phyloP scores from a whole-genome alignment of 2,113 vertebrate genomes.

The Nettapus auritus region DNA sequence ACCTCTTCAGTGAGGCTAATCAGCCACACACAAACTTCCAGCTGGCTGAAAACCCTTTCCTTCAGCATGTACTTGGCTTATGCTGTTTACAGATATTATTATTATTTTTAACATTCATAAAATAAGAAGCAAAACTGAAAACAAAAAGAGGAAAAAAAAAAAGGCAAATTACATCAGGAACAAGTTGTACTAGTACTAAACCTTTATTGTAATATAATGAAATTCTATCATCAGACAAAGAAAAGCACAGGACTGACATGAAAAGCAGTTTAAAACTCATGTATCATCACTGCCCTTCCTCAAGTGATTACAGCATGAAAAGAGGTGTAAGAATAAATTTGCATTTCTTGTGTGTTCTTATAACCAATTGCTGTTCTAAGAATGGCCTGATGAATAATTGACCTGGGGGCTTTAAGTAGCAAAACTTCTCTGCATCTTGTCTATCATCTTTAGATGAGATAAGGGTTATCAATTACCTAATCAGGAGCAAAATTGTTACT shows the following conservation, averaged over 20 bases:
- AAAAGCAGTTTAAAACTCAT: background rate
- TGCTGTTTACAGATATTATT: background rate
- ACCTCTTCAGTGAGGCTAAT: background rate
- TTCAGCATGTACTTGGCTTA: background rate
- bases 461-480: conserved; percentile 29
- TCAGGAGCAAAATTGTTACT: conserved; percentile 9
- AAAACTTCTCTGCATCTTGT: conserved; percentile 1
- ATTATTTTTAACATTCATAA: background rate
- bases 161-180: conserved; percentile 1
- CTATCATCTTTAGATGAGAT: background rate
- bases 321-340: conserved; percentile 36
- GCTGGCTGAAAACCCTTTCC: background rate
- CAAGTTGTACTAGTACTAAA: background rate
- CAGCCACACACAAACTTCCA: background rate
- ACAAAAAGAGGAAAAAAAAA: background rate
- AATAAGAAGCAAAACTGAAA: background rate
- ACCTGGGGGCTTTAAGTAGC: background rate
- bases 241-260: background rate
- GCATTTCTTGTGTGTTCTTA: background rate
- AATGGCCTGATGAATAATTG: background rate
- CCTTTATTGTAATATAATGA: conserved; percentile 18
- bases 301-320: conserved; percentile 33
- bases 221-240: conserved; percentile 16
- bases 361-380: background rate
- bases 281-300: background rate